A percentile compares a stretch with the other conserved stretches of the same genome.
Evolutionary conservation across 2,113 vertebrate genomes (phyloP).

Genomic region (Notothenia rossii): DNA sequence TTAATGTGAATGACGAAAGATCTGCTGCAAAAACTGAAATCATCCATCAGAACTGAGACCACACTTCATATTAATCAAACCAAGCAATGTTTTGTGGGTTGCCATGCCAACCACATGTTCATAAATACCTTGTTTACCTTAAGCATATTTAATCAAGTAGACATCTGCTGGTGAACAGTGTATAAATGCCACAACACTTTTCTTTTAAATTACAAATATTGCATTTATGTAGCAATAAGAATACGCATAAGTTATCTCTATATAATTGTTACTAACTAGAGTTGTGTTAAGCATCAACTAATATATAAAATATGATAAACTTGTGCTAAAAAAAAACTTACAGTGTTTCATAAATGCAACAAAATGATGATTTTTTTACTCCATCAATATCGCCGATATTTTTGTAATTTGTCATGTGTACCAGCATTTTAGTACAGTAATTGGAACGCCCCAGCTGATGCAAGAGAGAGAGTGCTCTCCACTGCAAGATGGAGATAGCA

Average conservation of each 20-base stretch:
- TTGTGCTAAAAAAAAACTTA: neutral
- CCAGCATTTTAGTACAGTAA: neutral
- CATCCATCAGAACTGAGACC: neutral
- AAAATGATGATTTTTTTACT: neutral
- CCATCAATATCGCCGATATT: neutral
- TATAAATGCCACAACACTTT: neutral
- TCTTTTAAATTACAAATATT: too few relatives aligned
- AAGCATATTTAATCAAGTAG: neutral
- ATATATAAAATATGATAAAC: neutral
- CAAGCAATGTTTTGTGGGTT: neutral
- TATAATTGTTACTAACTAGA: neutral
- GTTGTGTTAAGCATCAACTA: neutral
- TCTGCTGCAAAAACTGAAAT: neutral
- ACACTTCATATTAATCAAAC: slow-evolving; percentile 8
- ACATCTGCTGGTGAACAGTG: neutral
- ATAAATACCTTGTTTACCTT: neutral
- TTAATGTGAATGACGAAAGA: slow-evolving; percentile 6
- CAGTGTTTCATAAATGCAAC: neutral
- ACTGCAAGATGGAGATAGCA: neutral
- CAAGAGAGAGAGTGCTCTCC: neutral
- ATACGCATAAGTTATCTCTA: neutral
- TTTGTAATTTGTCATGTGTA: neutral
- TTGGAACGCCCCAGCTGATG: neutral
- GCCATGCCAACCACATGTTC: neutral
- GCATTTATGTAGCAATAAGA: neutral